These are phyloP conservation scores for Apamea crenata DNA, from an alignment of 2,888 invertebrate species.

Conservation along the genomic window DNA sequence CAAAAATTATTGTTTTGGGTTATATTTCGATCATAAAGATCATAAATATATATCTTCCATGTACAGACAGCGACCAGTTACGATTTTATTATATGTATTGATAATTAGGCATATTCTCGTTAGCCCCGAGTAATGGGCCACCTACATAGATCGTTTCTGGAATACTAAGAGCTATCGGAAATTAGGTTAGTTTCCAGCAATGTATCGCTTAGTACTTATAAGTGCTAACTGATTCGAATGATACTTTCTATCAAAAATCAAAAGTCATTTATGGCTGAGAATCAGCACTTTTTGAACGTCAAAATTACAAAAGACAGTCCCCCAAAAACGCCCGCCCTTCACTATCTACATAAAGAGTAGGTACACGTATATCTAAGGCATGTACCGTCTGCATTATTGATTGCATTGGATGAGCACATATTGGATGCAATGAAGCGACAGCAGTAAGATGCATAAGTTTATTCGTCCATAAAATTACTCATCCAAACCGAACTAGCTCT, in stretches of 20 bases:
- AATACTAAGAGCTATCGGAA: conserved; percentile 19
- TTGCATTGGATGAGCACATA: conserved; percentile 7
- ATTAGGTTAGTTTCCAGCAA: conserved; percentile 25
- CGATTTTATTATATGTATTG: too few species aligned
- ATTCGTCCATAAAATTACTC: conserved; percentile 10
- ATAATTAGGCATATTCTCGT: too few species aligned
- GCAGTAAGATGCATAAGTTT: conserved; percentile 10
- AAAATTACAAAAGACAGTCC: too few species aligned
- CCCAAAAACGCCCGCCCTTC: too few species aligned
- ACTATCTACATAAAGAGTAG: background rate
- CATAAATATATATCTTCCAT: too few species aligned
- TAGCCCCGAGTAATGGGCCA: background rate
- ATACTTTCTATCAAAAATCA: too few species aligned
- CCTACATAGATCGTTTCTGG: conserved; percentile 3
- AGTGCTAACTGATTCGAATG: conserved; percentile 34
- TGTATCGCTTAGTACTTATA: background rate
- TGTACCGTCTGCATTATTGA: conserved; percentile 2
- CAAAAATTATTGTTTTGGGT: too few species aligned
- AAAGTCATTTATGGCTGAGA: too few species aligned
- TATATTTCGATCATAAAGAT: too few species aligned
- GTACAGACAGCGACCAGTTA: too few species aligned
- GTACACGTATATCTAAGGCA: background rate
- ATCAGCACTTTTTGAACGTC: too few species aligned
- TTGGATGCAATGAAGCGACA: conserved; percentile 4
- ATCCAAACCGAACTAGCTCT: background rate